phyloP scores from a whole-genome alignment of 2,113 vertebrate genomes.

The Eubucco bourcierii region DNA sequence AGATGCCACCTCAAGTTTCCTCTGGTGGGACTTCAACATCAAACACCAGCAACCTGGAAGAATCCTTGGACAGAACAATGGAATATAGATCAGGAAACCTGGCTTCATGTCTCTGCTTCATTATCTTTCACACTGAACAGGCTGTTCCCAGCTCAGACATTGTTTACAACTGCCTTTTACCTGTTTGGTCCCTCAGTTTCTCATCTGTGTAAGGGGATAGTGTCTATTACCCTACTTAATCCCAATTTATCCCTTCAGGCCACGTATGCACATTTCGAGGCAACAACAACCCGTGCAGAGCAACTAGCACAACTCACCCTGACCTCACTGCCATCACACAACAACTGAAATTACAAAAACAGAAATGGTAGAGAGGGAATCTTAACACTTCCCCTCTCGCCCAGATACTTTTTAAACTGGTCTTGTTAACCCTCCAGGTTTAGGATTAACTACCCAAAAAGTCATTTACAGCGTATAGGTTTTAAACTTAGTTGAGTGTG shows the following conservation, averaged over 20 bases:
- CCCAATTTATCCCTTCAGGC: not conserved
- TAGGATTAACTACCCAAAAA: not conserved
- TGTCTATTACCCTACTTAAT: not conserved
- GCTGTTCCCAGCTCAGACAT: not conserved
- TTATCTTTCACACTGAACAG: not conserved
- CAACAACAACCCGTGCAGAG: fast-evolving
- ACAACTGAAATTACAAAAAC: not conserved
- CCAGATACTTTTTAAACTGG: not conserved
- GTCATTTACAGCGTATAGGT: not conserved
- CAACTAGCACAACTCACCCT: not conserved
- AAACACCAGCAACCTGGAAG: not conserved
- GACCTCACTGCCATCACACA: not conserved
- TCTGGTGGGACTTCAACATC: fast-evolving
- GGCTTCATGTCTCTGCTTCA: not conserved
- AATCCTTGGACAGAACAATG: not conserved
- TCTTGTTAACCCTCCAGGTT: not conserved
- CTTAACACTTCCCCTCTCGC: not conserved
- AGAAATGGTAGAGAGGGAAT: not conserved
- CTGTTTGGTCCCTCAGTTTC: not conserved
- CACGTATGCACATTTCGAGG: fast-evolving
- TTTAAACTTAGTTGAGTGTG: not conserved
- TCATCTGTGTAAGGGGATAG: not conserved
- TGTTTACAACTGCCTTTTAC: not conserved
- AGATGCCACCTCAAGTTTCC: not conserved
- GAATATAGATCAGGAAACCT: not conserved